These are phyloP conservation scores for Theocolax elegans DNA, from an alignment of 1,140 invertebrate genomes.

Conservation along the genomic window DNA sequence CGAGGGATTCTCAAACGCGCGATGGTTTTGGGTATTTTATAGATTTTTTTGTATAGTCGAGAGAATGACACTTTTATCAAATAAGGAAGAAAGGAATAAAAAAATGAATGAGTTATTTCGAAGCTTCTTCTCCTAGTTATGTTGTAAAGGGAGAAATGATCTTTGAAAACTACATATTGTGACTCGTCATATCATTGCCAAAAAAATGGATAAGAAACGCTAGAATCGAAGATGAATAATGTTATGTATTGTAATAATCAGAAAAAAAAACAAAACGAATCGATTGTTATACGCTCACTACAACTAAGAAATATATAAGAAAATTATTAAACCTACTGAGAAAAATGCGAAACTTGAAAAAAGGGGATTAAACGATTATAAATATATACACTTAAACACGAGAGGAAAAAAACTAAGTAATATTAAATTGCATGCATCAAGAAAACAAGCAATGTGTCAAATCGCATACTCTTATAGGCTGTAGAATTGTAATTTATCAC, in stretches of 20 bases:
- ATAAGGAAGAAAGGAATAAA: background rate
- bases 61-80: slow-evolving; percentile 22
- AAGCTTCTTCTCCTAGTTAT: background rate
- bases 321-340: slow-evolving; percentile 24
- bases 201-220: slow-evolving; percentile 21
- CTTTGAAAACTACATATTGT: slow-evolving; percentile 55
- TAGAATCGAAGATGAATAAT: slow-evolving; percentile 25
- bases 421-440: slow-evolving; percentile 59
- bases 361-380: slow-evolving; percentile 49
- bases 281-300: slow-evolving; percentile 64
- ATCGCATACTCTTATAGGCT: slow-evolving; percentile 62
- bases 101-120: slow-evolving; percentile 6
- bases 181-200: slow-evolving; percentile 63
- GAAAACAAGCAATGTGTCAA: slow-evolving; percentile 60
- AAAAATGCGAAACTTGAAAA: slow-evolving; percentile 53
- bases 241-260: slow-evolving; percentile 38
- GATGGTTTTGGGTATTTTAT: slow-evolving; percentile 66
- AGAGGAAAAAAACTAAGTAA: slow-evolving; percentile 44
- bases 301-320: slow-evolving; percentile 28
- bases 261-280: slow-evolving; percentile 52
- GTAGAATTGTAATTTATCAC: slow-evolving; percentile 60
- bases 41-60: slow-evolving; percentile 47
- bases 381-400: slow-evolving; percentile 53
- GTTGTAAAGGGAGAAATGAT: background rate
- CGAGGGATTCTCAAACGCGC: slow-evolving; percentile 47